Evolutionary conservation across 2,888 invertebrate species (phyloP).

Genomic region (Limnephilus rhombicus): DNA sequence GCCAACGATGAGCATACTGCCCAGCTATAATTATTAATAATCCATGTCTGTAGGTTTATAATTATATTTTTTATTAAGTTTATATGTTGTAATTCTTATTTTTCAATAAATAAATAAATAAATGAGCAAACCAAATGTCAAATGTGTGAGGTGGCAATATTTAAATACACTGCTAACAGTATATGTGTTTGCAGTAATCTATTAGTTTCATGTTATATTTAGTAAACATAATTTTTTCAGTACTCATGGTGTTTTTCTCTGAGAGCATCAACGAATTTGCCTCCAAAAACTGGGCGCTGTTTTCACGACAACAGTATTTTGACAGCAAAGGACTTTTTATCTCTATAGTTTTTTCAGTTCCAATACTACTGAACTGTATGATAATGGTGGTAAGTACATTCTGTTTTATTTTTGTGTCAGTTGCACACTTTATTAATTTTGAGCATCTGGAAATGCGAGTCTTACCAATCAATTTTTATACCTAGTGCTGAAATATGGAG

Average conservation of each 20-base stretch:
- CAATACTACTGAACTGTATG: slow-evolving; percentile 94
- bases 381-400: slow-evolving; percentile 91
- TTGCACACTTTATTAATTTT: neutral
- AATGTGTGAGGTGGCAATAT: too few relatives aligned
- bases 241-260: slow-evolving; percentile 91
- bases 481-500: neutral
- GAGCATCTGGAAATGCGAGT: neutral
- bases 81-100: too few relatives aligned
- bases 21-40: too few relatives aligned
- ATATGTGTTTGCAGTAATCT: neutral
- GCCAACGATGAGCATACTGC: too few relatives aligned
- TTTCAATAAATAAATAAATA: too few relatives aligned
- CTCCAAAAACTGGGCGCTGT: slow-evolving; percentile 90
- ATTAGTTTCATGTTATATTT: neutral
- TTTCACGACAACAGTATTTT: slow-evolving; percentile 95
- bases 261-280: slow-evolving; percentile 94
- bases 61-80: too few relatives aligned
- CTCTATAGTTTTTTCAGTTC: slow-evolving; percentile 95
- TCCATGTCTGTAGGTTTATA: too few relatives aligned
- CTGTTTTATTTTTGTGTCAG: neutral
- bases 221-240: slow-evolving; percentile 77
- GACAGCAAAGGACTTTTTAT: slow-evolving; percentile 96
- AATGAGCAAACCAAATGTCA: too few relatives aligned
- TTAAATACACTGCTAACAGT: too few relatives aligned
- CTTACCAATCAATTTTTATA: neutral